phyloP scores from a whole-genome alignment of 2,797 vertebrate genomes.

The Sebastes vulpes region DNA sequence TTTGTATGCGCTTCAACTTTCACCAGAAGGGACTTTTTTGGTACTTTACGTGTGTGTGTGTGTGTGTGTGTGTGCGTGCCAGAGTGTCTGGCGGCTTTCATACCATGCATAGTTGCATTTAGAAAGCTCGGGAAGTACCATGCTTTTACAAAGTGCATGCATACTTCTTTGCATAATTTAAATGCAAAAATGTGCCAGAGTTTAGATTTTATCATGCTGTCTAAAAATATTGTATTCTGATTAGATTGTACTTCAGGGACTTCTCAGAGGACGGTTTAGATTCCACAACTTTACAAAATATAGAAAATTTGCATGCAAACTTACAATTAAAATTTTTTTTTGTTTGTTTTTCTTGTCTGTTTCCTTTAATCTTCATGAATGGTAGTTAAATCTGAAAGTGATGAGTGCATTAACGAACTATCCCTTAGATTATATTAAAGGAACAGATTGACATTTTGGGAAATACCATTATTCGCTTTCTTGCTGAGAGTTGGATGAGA shows the following conservation, averaged over 20 bases:
- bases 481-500: neutral
- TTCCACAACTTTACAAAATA: neutral
- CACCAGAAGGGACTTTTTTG: constrained; percentile 53
- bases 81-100: constrained; percentile 18
- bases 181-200: neutral
- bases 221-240: neutral
- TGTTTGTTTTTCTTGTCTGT: neutral
- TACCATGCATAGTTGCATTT: constrained; percentile 11
- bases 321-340: neutral
- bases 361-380: neutral
- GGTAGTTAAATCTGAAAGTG: neutral
- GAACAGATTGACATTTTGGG: neutral
- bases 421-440: neutral
- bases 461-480: neutral
- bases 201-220: neutral
- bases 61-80: neutral
- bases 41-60: neutral
- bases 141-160: neutral
- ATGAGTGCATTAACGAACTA: neutral
- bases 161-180: neutral
- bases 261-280: neutral
- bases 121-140: constrained; percentile 6
- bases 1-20: constrained; percentile 53
- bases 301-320: neutral
- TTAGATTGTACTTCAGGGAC: neutral